Evolutionary conservation across 2,113 vertebrate genomes (phyloP).

Genomic region (Cranoglanis bouderius): DNA sequence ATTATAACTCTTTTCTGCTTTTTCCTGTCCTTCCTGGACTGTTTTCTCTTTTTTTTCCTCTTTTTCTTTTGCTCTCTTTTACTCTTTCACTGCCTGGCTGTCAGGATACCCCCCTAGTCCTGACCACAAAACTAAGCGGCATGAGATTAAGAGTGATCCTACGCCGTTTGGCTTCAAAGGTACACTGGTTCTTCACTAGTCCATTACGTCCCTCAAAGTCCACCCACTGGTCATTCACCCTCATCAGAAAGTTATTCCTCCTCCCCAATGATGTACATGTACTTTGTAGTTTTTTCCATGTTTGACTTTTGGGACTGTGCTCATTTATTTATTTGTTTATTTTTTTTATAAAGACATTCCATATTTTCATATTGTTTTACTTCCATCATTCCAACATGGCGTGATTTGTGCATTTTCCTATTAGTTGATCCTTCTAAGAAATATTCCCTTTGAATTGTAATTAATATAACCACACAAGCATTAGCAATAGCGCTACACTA

Average conservation of each 20-base stretch:
- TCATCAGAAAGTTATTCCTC: not conserved
- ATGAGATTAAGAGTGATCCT: slow-evolving; percentile 94
- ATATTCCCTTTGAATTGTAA: not conserved
- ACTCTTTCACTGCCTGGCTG: slow-evolving; percentile 61
- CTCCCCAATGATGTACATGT: not conserved
- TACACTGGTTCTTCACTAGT: slow-evolving; percentile 57
- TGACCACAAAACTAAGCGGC: slow-evolving; percentile 94
- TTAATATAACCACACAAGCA: not conserved
- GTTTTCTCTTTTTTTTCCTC: slow-evolving; percentile 59
- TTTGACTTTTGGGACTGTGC: not conserved
- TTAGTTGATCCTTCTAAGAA: not conserved
- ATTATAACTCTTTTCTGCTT: slow-evolving; percentile 13
- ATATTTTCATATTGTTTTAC: not conserved
- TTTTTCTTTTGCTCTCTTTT: slow-evolving; percentile 51
- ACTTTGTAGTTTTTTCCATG: not conserved
- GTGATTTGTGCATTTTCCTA: not conserved
- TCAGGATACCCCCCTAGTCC: slow-evolving; percentile 90
- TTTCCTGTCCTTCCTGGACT: slow-evolving; percentile 11
- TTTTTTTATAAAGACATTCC: not conserved
- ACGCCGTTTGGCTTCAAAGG: slow-evolving; percentile 95
- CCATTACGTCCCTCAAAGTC: not conserved
- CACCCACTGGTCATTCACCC: slow-evolving; percentile 16
- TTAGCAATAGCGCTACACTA: not conserved
- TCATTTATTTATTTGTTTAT: no score
- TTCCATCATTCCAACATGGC: not conserved